phyloP scores from a whole-genome alignment of 2,888 invertebrate species.

The Nebria salina region DNA sequence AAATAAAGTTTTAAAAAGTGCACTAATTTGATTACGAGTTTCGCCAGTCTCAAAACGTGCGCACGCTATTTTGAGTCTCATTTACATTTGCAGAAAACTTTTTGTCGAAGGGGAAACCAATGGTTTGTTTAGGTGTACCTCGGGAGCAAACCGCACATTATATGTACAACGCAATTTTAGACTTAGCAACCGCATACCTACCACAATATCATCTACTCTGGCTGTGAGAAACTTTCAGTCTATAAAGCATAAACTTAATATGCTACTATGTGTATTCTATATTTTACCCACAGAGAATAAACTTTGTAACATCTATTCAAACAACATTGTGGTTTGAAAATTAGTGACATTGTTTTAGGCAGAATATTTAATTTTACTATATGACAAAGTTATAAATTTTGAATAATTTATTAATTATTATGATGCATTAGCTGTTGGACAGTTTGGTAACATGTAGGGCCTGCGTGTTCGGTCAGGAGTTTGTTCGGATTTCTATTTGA shows the following conservation, averaged over 20 bases:
- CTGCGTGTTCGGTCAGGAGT: too few relatives aligned
- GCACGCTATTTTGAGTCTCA: slow-evolving; percentile 29
- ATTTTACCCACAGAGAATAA: not conserved
- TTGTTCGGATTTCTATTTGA: too few relatives aligned
- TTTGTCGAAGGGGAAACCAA: not conserved
- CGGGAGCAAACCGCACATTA: slow-evolving; percentile 5
- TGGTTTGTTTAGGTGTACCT: slow-evolving; percentile 1
- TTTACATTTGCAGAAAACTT: not conserved
- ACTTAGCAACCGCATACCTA: not conserved
- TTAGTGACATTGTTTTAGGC: too few relatives aligned
- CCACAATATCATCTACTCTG: not conserved
- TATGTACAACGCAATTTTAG: not conserved
- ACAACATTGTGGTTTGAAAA: too few relatives aligned
- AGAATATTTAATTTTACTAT: too few relatives aligned
- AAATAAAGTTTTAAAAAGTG: slow-evolving; percentile 39
- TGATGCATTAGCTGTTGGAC: too few relatives aligned
- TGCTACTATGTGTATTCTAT: not conserved
- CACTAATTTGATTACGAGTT: slow-evolving; percentile 42
- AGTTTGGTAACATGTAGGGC: too few relatives aligned
- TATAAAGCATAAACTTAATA: not conserved
- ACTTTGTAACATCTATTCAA: not conserved
- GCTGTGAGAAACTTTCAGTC: not conserved
- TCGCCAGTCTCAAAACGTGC: slow-evolving; percentile 29
- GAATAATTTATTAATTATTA: too few relatives aligned
- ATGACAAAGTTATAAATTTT: too few relatives aligned